Evolutionary conservation across 1,140 invertebrate genomes (phyloP), one percentile per base, ranked within the genome.

Genomic region (Zeugodacus cucurbitae): DNA sequence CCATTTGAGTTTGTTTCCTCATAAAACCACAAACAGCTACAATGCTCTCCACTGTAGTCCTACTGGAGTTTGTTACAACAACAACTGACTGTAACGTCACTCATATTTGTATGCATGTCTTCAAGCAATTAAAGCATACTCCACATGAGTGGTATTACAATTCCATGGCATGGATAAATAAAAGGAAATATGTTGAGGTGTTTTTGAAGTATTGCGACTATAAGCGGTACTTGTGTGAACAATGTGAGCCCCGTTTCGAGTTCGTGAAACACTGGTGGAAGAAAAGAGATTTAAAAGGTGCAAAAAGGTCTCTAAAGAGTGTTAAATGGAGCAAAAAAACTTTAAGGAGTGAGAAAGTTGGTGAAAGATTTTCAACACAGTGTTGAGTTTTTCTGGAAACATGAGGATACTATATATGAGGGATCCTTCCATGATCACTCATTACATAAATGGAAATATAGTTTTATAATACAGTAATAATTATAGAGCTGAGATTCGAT

Each of bases 111-210:
- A 62, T 26, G 58, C 26, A 22, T 62, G n/a, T 62, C n/a, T 7
- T 10, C 41, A 82, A 54, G 74, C 74, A 82, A 54, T 82, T 82
- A 82, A 44, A 82, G 41, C 1, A n/a, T 82, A 48, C 74, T 82
- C 74, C 20, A 82, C 41, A 82, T 54, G 41, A 82, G 74, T 82
- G 44, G 74, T 41, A 82, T 44, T 22, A 82, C 74, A 82, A 82
- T 82, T 82, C 74, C 74, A n/a, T n/a, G 74, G 41, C 5, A 54
- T 48, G 74, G n/a, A 82, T 48, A 48, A 82, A 82, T 82, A 82
- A 22, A 82, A 82, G 37, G 44, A 82, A 82, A 82, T 78, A 34
- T 82, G 74, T 82, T 34, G 74, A 82, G 74, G 74, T 82, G 74
- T 82, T 82, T 44, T 82, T 48, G 41, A 54, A 82, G 74, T 82